phyloP scores from a whole-genome alignment of 2,113 vertebrate species.

The Lepus europaeus region DNA sequence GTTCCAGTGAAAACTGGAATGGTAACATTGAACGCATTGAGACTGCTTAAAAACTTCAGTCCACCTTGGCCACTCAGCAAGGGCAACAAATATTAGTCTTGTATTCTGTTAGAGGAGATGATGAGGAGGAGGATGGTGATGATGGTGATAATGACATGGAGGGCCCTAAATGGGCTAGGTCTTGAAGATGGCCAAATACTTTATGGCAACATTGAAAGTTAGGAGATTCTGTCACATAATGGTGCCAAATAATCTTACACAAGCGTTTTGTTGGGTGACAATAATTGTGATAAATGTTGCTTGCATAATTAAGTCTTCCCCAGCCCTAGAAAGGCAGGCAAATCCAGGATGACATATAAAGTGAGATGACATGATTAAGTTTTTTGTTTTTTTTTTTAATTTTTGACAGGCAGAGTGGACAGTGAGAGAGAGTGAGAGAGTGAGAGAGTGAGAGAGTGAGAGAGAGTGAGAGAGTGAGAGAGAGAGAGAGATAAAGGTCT shows the following conservation, averaged over 20 bases:
- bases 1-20: neutral
- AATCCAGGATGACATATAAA: slow-evolving; percentile 29
- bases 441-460: too few relatives aligned
- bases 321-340: slow-evolving; percentile 1
- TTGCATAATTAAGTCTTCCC: neutral
- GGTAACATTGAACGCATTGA: neutral
- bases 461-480: too few relatives aligned
- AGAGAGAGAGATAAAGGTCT: too few relatives aligned
- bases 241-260: neutral
- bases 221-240: neutral
- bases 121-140: too few relatives aligned
- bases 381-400: neutral
- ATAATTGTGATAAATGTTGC: neutral
- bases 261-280: neutral
- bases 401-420: too few relatives aligned
- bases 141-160: too few relatives aligned
- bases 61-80: neutral
- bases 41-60: neutral
- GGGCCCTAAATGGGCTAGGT: neutral
- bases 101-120: neutral
- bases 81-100: neutral
- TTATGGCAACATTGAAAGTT: neutral
- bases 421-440: too few relatives aligned
- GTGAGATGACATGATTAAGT: neutral
- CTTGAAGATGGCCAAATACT: neutral